Conservation (phyloP, 2,797 vertebrate species). For the Arvicola amphibius region DNA sequence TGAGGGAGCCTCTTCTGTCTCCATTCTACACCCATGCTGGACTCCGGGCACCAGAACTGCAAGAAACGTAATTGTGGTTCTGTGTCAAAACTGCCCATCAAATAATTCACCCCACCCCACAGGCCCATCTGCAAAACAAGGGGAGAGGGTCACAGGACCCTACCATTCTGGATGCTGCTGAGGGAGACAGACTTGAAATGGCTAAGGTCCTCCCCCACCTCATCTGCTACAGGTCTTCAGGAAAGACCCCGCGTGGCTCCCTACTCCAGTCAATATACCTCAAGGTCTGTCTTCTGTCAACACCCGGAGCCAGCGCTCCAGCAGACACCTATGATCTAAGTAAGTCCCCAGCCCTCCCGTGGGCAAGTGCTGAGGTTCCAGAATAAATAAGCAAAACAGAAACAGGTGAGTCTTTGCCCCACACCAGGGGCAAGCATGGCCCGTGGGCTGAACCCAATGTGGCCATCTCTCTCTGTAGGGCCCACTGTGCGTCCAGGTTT, state of each 20-base stretch:
- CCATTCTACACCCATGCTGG: fast-evolving
- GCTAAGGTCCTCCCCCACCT: not conserved
- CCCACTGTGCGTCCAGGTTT: too few relatives aligned
- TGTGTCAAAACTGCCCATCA: not conserved
- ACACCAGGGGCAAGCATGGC: not conserved
- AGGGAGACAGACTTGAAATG: not conserved
- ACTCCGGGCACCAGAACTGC: fast-evolving
- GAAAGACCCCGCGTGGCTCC: fast-evolving
- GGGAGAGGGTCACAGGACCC: fast-evolving
- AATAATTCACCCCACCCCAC: too few relatives aligned
- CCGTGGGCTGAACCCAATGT: not conserved
- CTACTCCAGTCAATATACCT: not conserved
- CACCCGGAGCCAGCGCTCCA: not conserved
- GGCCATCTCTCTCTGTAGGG: not conserved
- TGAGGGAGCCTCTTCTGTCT: not conserved
- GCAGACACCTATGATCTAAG: fast-evolving
- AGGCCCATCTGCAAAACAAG: not conserved
- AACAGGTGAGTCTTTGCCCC: not conserved
- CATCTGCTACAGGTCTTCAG: too few relatives aligned
- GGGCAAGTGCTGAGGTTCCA: fast-evolving
- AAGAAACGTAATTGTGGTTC: not conserved
- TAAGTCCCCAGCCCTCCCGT: fast-evolving
- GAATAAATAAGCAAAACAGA: not conserved
- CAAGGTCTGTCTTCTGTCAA: not conserved
- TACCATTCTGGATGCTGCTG: not conserved